Evolutionary conservation across 2,797 vertebrate genomes (phyloP).

Genomic region (Anguilla anguilla): DNA sequence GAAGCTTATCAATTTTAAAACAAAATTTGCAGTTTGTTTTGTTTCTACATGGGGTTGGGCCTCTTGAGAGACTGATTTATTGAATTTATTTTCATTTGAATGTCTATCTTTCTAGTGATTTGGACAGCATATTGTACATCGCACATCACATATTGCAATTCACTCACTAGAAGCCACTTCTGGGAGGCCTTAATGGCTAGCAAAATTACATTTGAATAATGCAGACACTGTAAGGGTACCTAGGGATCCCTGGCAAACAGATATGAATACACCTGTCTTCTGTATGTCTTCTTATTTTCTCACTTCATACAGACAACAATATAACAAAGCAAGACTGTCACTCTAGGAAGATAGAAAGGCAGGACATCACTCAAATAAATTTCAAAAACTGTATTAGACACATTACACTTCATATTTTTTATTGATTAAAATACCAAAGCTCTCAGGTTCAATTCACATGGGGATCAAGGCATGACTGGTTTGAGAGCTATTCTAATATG

Average conservation of each 20-base stretch:
- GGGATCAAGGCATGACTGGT: neutral
- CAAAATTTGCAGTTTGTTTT: neutral
- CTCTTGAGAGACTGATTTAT: neutral
- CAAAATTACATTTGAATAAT: neutral
- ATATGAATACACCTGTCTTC: neutral
- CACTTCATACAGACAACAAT: neutral
- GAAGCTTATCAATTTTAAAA: neutral
- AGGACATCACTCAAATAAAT: too few species aligned
- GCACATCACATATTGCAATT: too few species aligned
- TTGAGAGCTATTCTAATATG: neutral
- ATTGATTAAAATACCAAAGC: neutral
- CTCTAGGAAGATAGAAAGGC: neutral
- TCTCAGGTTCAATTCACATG: neutral
- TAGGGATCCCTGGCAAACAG: neutral
- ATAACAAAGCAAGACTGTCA: neutral
- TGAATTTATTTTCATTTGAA: neutral
- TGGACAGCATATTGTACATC: neutral
- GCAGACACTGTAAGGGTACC: neutral
- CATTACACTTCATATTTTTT: too few species aligned
- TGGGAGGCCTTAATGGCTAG: neutral
- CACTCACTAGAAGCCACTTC: neutral
- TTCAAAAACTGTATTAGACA: too few species aligned
- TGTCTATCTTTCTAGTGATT: neutral
- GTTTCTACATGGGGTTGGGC: neutral
- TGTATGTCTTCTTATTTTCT: neutral